phyloP scores from a whole-genome alignment of 2,888 invertebrate genomes.

The Sisyra nigra region DNA sequence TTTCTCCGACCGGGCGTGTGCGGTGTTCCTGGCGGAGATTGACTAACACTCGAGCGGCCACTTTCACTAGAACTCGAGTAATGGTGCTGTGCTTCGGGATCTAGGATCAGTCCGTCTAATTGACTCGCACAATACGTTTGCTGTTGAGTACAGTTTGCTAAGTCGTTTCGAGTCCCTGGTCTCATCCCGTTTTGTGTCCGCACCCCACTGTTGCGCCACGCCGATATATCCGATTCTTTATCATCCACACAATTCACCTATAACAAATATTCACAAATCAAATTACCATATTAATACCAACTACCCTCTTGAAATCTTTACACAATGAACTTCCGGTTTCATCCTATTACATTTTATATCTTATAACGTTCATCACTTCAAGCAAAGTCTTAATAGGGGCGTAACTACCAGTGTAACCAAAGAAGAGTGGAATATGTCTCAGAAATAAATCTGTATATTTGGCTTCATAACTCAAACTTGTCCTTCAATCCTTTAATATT shows the following conservation, averaged over 20 bases:
- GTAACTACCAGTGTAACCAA: too few species aligned
- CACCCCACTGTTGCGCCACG: conserved; percentile 1
- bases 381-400: not conserved
- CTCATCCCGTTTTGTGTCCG: conserved; percentile 7
- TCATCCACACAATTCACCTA: conserved; percentile 6
- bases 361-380: too few species aligned
- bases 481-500: too few species aligned
- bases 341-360: too few species aligned
- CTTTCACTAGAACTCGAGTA: conserved; percentile 34
- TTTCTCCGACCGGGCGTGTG: conserved; percentile 24
- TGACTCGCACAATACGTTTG: conserved; percentile 20
- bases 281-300: not conserved
- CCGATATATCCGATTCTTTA: conserved; percentile 3
- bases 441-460: too few species aligned
- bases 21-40: conserved; percentile 41
- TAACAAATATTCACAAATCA: conserved; percentile 2
- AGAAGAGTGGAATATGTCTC: too few species aligned
- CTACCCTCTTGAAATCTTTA: too few species aligned
- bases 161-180: conserved; percentile 1
- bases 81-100: conserved; percentile 29
- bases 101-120: conserved; percentile 30
- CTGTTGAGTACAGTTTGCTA: conserved; percentile 5
- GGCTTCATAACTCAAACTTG: too few species aligned
- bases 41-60: conserved; percentile 32
- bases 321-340: too few species aligned